Evolutionary conservation across 2,113 vertebrate genomes (phyloP).

Genomic region (Sander vitreus): DNA sequence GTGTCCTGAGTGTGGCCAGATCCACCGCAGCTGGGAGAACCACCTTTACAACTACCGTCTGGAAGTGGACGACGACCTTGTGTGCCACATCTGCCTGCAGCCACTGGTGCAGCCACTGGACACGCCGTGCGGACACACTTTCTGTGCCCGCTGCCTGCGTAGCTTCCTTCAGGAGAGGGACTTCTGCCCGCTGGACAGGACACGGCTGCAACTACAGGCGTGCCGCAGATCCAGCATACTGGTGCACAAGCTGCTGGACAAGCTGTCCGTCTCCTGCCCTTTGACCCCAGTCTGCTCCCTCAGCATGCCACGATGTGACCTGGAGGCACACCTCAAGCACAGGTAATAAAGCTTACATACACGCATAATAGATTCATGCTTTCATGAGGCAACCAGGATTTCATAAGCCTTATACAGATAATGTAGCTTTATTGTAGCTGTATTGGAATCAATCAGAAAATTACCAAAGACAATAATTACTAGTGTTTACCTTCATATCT

Average conservation of each 20-base stretch:
- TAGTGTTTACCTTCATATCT: not conserved
- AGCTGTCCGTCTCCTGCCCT: slow-evolving; percentile 93
- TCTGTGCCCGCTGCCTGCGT: slow-evolving; percentile 96
- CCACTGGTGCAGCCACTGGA: slow-evolving; percentile 96
- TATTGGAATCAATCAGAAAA: not conserved
- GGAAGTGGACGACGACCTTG: slow-evolving; percentile 97
- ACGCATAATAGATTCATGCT: not conserved
- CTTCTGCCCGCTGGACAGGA: slow-evolving; percentile 96
- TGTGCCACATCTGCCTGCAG: slow-evolving; percentile 99
- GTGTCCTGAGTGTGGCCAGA: slow-evolving; percentile 95
- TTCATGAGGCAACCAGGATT: not conserved
- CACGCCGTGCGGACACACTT: slow-evolving; percentile 98
- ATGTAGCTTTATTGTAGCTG: slow-evolving; percentile 5
- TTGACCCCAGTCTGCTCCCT: slow-evolving; percentile 90
- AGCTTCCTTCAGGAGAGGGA: slow-evolving; percentile 98
- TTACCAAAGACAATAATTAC: slow-evolving; percentile 9
- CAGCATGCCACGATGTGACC: slow-evolving; percentile 95
- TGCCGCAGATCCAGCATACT: slow-evolving; percentile 98
- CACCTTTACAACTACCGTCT: slow-evolving; percentile 98
- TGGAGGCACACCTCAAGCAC: slow-evolving; percentile 97
- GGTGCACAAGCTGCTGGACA: slow-evolving; percentile 98
- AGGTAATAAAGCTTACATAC: slow-evolving; percentile 83
- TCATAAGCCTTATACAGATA: not conserved
- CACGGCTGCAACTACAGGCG: slow-evolving; percentile 92
- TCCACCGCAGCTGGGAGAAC: slow-evolving; percentile 95